Base-by-base conservation (phyloP, 2,113 vertebrate species). In the Pogona vitticeps region DNA sequence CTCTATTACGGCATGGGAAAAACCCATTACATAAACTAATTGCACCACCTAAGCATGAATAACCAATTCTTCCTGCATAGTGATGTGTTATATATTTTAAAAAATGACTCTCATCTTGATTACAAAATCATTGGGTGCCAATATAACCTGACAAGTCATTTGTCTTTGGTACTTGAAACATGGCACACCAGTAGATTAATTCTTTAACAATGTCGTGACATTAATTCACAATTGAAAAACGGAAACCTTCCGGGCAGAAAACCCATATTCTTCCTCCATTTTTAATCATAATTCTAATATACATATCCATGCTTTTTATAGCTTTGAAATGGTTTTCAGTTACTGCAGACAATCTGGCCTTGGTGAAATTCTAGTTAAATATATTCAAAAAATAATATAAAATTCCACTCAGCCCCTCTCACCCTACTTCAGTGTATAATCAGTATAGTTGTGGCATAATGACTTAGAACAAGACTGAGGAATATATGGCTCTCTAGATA, bases 101-200 rank as follows among this genome's bases (percentile, higher is more conserved):
- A n/a, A 86, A 85, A n/a, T 38, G 31, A 21, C 75, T 89, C 12
- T 80, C 36, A 72, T 88, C 80, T 90, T 67, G 86, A 46, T n/a
- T 73, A 75, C 59, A 17, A 90, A 84, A 31, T 36, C 85, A 89
- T 63, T 89, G 85, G 76, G 23, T 89, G 90, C 84, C 83, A n/a
- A 8, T 84, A 86, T 86, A 86, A 87, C 15, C 42, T 83, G 71
- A 3, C 15, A 79, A 89, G 7, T 0, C 12, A 6, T 2, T 85
- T 63, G 42, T 82, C 88, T 91, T 84, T 28, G 63, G n/a, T 81
- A 33, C 28, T 80, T 59, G 14, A 80, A 58, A 75, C 65, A 71
- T 61, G 20, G 78, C 42, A 58, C 18, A 40, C 36, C 58, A 68
- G n/a, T 33, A 42, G 46, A 46, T 23, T 52, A 84, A 33, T 38